Evolutionary conservation across 2,113 vertebrate genomes (phyloP), one percentile per base, ranked within the genome.

Genomic region (Dipodomys merriami): DNA sequence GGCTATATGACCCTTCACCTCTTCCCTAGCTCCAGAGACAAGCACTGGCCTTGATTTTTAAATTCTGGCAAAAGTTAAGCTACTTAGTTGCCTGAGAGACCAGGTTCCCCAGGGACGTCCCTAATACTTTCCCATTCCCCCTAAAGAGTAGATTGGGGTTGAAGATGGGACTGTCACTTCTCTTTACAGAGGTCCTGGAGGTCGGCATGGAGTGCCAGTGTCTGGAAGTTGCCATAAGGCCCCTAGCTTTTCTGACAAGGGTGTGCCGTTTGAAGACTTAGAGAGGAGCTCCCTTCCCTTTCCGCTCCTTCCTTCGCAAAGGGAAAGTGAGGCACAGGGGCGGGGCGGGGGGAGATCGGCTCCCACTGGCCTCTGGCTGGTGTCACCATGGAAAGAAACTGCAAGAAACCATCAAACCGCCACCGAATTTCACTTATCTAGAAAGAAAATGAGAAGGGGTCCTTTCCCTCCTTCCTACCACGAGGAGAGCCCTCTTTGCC

Each of bases 221-320:
- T 22, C 77, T 95, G 83, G 71, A 94, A 95, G 79, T 96, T 95
- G 88, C 86, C 91, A 83, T 85, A 81, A 94, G 91, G 91, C 30
- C 91, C 77, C 46, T 83, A 60, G 35, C 64, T 35, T 74, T 79
- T 73, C 33, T 44, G 0, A 60, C 8, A 65, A 25, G 22, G 69
- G 39, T 71, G 90, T 39, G 65, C 65, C 19, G 18, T 88, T 39
- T 86, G 57, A 33, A 49, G 83, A 78, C 30, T 86, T 62, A 33
- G 29, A 67, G 73, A 57, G 30, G 62, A 64, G 6, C 35, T 23
- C 19, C 23, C 65, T 39, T 7, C 2, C 27, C 30, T 10, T 53
- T 53, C 27, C 39, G 23, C 15, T n/a, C 67, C 60, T 85, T 65
- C 62, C 72, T 78, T 67, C 27, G 53, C 67, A 73, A 88, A 86